A percentile compares a stretch with the other conserved stretches of the same genome.
These are phyloP conservation scores for Cordilura impudica DNA, from an alignment of 2,888 invertebrate genomes.

Conservation along the genomic window DNA sequence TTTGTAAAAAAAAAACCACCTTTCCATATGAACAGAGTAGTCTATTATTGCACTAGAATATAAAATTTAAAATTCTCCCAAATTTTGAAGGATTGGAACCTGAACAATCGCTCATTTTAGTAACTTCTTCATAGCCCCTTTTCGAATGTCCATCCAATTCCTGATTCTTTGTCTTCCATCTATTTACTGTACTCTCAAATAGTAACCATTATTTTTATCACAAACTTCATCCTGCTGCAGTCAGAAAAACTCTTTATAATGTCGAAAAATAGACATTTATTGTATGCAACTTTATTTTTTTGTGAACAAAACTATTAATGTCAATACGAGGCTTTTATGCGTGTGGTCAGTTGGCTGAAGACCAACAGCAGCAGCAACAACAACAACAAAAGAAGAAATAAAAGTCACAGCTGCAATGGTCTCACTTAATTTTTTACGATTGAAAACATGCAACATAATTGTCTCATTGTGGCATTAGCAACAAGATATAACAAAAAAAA, in stretches of 20 bases:
- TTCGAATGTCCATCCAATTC: too few species aligned
- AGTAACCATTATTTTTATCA: neutral
- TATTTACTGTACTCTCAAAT: too few species aligned
- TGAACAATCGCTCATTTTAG: too few species aligned
- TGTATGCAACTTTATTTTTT: neutral
- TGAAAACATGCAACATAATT: constrained; percentile 47
- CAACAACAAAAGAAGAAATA: neutral
- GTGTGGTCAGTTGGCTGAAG: constrained; percentile 4
- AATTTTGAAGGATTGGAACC: too few species aligned
- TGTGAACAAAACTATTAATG: neutral
- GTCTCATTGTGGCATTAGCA: constrained; percentile 45
- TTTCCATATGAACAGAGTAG: too few species aligned
- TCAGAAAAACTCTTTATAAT: neutral
- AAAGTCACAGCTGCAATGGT: constrained; percentile 23
- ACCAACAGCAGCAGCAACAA: neutral
- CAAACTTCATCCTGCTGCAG: neutral
- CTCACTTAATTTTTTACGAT: constrained; percentile 19
- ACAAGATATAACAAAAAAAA: constrained; percentile 24
- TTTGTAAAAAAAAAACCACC: too few species aligned
- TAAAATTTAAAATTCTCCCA: too few species aligned
- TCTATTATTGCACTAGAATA: too few species aligned
- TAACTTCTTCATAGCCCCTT: too few species aligned
- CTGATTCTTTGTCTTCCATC: too few species aligned
- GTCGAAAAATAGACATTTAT: neutral
- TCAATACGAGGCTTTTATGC: neutral